Conservation (phyloP, 1,140 invertebrate genomes). For the Aphelenchoides fujianensis region DNA sequence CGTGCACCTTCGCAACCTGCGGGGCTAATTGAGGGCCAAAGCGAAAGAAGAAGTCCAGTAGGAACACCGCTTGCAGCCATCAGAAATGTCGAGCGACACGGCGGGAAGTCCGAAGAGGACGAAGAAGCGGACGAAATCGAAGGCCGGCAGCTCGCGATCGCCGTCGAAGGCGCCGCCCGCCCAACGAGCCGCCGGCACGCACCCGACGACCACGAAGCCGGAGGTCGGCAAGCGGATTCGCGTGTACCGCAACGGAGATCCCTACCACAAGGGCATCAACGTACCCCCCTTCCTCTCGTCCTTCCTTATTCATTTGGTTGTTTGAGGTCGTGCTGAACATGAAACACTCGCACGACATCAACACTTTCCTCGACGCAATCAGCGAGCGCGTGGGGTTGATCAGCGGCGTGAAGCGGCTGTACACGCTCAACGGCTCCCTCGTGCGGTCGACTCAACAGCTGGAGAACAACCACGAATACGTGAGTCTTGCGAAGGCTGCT, state of each 20-base stretch:
- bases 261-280: constrained; percentile 39
- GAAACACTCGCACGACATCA: constrained; percentile 38
- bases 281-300: too few relatives aligned
- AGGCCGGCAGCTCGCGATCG: background rate
- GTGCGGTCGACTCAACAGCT: constrained; percentile 20
- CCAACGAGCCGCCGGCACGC: background rate
- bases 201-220: constrained; percentile 27
- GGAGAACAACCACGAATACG: constrained; percentile 28
- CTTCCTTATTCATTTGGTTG: too few relatives aligned
- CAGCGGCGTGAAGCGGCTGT: constrained; percentile 30
- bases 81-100: background rate
- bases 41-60: too few relatives aligned
- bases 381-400: constrained; percentile 37
- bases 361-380: constrained; percentile 37
- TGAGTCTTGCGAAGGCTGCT: too few relatives aligned
- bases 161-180: background rate
- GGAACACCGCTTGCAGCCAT: too few relatives aligned
- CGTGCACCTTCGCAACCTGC: too few relatives aligned
- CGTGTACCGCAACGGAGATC: constrained; percentile 43
- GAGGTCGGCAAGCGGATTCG: constrained; percentile 30
- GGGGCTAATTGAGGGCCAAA: too few relatives aligned
- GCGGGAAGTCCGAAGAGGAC: background rate
- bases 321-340: constrained; percentile 36
- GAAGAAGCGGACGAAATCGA: background rate
- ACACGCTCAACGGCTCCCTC: constrained; percentile 31